Evolutionary conservation across 2,797 vertebrate genomes (phyloP), one percentile per base, ranked within the genome.

Genomic region (Danio aesculapii): DNA sequence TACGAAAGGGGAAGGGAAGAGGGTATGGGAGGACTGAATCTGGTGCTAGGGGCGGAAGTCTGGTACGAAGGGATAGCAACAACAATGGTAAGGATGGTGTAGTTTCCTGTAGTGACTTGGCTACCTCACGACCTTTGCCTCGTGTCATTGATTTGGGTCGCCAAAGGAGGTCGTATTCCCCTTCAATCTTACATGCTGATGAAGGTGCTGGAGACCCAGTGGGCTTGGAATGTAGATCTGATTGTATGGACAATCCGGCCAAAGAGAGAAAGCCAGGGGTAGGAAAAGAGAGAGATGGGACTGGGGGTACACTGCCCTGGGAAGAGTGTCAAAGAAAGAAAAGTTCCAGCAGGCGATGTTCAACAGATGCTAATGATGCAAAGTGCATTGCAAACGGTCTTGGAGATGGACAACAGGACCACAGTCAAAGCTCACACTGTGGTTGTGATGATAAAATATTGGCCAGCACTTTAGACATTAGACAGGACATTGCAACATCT

Each of bases 1-100:
- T 95, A 21, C 91, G 93, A 55, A 94, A 92, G 63, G 96, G 95
- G 39, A 93, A 92, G 64, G 95, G 92, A 0, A 96, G 95, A 95
- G 92, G 95, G 58, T 94, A 95, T 39, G 93, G 93, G 13, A 94
- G 93, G 73, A 77, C 83, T 0, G 93, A 93, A 43, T 81, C 73
- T 11, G 64, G 87, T 50, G 67, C 71, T 12, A 76, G 62, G 57
- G 89, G 91, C 8, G 87, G 85, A 91, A 85, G 86, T 93, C 89
- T 92, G 80, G 83, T 91, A 85, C 90, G 85, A 90, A 94, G 81
- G 86, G 93, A 93, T 2, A 11, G 50, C 71, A 62, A 67, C 63
- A 47, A 76, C 50, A 88, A 77, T 16, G 0, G 83, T 69, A 44
- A 83, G 87, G 47, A 84, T 59, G 76, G 0, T 19, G 16, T 73